These are phyloP conservation scores for Mastomys natalensis DNA, from an alignment of 2,113 vertebrate species.

Conservation along the genomic window DNA sequence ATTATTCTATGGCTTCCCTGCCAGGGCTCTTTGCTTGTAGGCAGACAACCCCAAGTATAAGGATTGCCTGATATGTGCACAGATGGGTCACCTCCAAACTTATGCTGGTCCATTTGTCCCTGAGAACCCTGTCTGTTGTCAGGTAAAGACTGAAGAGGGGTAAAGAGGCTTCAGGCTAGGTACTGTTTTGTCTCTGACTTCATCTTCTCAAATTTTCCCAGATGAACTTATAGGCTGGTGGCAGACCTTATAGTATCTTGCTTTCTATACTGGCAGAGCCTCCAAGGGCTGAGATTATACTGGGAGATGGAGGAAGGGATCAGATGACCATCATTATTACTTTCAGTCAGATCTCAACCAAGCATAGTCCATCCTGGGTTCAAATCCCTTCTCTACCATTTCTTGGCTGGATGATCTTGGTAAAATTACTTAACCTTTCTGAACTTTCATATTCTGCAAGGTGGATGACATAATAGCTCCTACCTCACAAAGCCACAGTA, in stretches of 20 bases:
- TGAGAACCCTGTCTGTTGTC: background rate
- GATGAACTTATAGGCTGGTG: background rate
- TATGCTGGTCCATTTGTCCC: background rate
- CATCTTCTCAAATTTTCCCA: background rate
- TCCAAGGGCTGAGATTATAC: background rate
- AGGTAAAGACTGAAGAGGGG: background rate
- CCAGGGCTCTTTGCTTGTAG: background rate
- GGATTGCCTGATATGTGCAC: background rate
- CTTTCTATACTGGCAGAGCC: background rate
- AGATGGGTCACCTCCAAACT: background rate
- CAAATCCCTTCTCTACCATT: background rate
- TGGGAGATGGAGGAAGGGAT: background rate
- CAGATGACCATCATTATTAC: background rate
- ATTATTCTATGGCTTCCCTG: conserved; percentile 18
- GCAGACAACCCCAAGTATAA: background rate
- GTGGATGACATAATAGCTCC: background rate
- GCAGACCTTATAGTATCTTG: background rate
- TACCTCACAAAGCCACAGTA: background rate
- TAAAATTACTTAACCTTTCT: background rate
- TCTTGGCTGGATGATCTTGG: background rate
- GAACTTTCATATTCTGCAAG: background rate
- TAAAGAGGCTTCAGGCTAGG: background rate
- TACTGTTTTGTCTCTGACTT: background rate
- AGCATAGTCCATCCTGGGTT: background rate
- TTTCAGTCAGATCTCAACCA: background rate